Conservation (phyloP, 2,797 vertebrate genomes). For the Acridotheres tristis region DNA sequence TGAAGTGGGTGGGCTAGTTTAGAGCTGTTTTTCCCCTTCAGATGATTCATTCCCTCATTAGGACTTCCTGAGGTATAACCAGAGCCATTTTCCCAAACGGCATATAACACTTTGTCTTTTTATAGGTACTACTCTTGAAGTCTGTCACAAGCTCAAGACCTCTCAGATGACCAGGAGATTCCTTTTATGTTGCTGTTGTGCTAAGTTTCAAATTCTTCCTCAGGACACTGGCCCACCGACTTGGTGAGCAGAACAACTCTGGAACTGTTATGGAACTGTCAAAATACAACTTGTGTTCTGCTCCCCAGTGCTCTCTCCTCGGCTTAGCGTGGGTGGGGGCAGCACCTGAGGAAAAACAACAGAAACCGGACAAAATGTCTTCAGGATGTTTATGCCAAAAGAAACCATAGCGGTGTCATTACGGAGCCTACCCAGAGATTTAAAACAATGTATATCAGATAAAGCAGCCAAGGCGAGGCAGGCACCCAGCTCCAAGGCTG, state of each 20-base stretch:
- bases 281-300: neutral
- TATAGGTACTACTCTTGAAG: neutral
- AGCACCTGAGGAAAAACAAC: neutral
- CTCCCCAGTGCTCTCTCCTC: neutral
- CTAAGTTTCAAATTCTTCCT: neutral
- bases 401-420: neutral
- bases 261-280: neutral
- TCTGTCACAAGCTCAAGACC: neutral
- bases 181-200: neutral
- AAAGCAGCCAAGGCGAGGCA: neutral
- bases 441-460: neutral
- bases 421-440: neutral
- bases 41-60: neutral
- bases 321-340: neutral
- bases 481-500: neutral
- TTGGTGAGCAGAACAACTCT: neutral
- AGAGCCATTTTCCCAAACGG: neutral
- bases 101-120: neutral
- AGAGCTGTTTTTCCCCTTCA: neutral
- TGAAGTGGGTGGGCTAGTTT: neutral
- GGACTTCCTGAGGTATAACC: neutral
- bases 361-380: neutral
- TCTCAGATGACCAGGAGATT: neutral
- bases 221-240: neutral
- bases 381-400: neutral